Evolutionary conservation across 2,888 invertebrate species (phyloP).

Genomic region (Labia minor): DNA sequence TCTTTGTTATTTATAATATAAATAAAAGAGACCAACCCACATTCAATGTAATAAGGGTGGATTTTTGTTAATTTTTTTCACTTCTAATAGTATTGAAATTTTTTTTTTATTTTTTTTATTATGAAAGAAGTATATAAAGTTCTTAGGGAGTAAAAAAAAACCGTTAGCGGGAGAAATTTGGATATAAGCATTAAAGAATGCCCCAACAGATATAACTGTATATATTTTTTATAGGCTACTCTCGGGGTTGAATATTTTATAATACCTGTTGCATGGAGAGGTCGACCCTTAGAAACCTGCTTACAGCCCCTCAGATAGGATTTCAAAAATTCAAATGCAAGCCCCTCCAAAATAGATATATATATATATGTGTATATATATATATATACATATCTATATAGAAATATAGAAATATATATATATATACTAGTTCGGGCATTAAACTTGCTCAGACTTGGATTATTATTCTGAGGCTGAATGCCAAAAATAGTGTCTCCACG

Average conservation of each 20-base stretch:
- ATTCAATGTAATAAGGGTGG: too few species aligned
- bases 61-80: too few species aligned
- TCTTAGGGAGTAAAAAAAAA: constrained; percentile 5
- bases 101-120: background rate
- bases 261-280: constrained; percentile 13
- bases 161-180: constrained; percentile 15
- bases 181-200: constrained; percentile 14
- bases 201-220: background rate
- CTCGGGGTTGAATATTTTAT: constrained; percentile 7
- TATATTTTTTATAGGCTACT: background rate
- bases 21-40: too few species aligned
- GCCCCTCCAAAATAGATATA: background rate
- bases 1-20: too few species aligned
- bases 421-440: background rate
- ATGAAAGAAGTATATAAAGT: background rate
- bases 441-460: background rate
- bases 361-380: too few species aligned
- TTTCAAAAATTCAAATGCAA: background rate
- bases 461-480: background rate
- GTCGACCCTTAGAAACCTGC: constrained; percentile 8
- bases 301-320: background rate
- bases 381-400: too few species aligned
- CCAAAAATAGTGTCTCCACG: background rate
- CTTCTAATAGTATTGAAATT: background rate
- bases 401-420: too few species aligned